Base-by-base conservation (phyloP, 2,113 vertebrate genomes). In the Xiphophorus couchianus region DNA sequence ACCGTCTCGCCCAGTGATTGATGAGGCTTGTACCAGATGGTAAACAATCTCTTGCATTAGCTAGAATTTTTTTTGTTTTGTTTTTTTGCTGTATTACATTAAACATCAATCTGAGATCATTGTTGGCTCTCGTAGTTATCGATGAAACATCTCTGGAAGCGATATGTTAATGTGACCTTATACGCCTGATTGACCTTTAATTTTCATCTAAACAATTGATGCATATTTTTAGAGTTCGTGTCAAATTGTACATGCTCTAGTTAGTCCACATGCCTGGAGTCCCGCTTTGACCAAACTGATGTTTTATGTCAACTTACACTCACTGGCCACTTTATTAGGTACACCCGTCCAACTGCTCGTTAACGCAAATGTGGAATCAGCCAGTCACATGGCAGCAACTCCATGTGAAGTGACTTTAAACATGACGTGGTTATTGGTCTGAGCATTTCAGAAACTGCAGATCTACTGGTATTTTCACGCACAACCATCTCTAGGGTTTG, bases 91-190 rank as follows among this genome's bases (percentile, higher is more conserved):
- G 35, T 22, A 77, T 77, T 12, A 12, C 64, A 82, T 66, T 27
- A 54, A 10, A 74, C 19, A 10, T 54, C 48, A 28, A 62, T 66
- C 74, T 61, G n/a, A 33, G 44, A 58, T 78, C 28, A 65, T 78
- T 33, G 75, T 37, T 48, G 44, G 28, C 79, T 74, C 44, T 74
- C 54, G 70, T 51, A 79, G 62, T 15, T 87, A 86, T 86, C 37
- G 81, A 81, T 77, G n/a, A 73, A 75, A 19, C 72, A 61, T 89
- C 74, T 70, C 37, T 74, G 63, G 62, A 58, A 3, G 54, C 37
- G n/a, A 80, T 62, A 91, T 90, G 84, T 37, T 89, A 90, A 89
- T 88, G 77, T 90, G 83, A 90, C 88, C 88, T 89, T 88, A 76
- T 88, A 73, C 81, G 85, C 86, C 76, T 84, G 76, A 76, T 73